Conservation (phyloP, 2,888 invertebrate genomes). For the Heliconius ethilla region DNA sequence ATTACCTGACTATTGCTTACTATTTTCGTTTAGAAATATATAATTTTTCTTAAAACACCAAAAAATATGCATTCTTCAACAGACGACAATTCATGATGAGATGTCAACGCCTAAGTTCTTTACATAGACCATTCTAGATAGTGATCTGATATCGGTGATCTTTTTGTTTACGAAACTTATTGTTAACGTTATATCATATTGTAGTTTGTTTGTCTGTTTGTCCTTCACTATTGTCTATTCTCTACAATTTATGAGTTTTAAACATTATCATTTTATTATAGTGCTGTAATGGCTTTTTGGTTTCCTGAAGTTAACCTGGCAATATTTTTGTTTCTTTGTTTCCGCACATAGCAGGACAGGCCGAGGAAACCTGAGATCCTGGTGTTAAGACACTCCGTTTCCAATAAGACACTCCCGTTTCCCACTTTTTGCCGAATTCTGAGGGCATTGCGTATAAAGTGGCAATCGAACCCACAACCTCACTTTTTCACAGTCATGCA, state of each 20-base stretch:
- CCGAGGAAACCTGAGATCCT: not conserved
- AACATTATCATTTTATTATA: slow-evolving; percentile 40
- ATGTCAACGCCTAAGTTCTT: slow-evolving; percentile 30
- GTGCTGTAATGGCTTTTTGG: slow-evolving; percentile 35
- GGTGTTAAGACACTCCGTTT: no score
- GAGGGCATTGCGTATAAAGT: no score
- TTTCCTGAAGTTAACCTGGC: slow-evolving; percentile 26
- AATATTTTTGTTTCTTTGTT: not conserved
- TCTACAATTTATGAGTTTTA: slow-evolving; percentile 47
- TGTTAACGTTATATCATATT: slow-evolving; percentile 72
- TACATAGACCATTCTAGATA: slow-evolving; percentile 60
- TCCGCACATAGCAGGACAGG: not conserved
- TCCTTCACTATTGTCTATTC: slow-evolving; percentile 70
- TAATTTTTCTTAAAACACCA: no score
- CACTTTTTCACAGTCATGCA: no score
- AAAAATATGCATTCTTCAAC: not conserved
- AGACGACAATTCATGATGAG: not conserved
- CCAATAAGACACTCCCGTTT: no score
- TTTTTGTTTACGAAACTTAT: slow-evolving; percentile 76
- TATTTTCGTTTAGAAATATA: no score
- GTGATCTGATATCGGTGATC: slow-evolving; percentile 68
- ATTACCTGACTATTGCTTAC: no score
- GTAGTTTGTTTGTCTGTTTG: slow-evolving; percentile 49
- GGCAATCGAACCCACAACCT: no score
- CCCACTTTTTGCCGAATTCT: no score